These are phyloP conservation scores for Stylophora pistillata DNA, from an alignment of 64 coral and sea anemone genomes.

Conservation along the genomic window DNA sequence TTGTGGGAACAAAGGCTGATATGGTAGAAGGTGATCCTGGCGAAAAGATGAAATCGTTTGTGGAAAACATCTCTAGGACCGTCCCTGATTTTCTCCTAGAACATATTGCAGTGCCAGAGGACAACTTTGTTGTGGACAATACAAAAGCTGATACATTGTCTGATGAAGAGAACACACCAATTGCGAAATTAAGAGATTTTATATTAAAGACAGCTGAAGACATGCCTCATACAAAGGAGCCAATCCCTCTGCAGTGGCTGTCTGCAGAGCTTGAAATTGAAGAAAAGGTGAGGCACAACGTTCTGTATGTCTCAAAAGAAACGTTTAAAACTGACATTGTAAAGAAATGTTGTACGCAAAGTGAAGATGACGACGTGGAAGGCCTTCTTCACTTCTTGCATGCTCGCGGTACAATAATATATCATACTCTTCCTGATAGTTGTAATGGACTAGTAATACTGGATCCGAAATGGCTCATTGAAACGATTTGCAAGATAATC, in stretches of 20 bases:
- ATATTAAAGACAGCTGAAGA: not conserved
- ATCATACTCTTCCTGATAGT: not conserved
- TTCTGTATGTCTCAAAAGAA: not conserved
- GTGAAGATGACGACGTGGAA: not conserved
- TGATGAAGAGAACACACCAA: not conserved
- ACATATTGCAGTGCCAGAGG: not conserved
- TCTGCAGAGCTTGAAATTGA: not conserved
- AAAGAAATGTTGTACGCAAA: not conserved
- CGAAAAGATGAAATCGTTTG: not conserved
- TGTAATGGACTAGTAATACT: not conserved
- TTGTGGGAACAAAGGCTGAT: slow-evolving; percentile 10
- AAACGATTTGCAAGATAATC: not conserved
- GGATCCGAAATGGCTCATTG: not conserved
- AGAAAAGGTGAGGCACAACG: too few relatives aligned
- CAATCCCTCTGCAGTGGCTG: not conserved
- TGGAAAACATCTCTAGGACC: not conserved
- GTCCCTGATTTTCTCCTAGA: not conserved
- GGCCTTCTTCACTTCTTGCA: not conserved
- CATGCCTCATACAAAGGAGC: not conserved
- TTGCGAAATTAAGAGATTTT: not conserved
- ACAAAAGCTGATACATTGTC: not conserved
- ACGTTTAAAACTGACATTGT: not conserved
- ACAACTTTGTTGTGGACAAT: not conserved
- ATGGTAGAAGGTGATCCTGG: not conserved
- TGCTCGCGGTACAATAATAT: not conserved